Base-by-base conservation (phyloP, 1,140 invertebrate species). In the Pseudomyrmex pallidus region DNA sequence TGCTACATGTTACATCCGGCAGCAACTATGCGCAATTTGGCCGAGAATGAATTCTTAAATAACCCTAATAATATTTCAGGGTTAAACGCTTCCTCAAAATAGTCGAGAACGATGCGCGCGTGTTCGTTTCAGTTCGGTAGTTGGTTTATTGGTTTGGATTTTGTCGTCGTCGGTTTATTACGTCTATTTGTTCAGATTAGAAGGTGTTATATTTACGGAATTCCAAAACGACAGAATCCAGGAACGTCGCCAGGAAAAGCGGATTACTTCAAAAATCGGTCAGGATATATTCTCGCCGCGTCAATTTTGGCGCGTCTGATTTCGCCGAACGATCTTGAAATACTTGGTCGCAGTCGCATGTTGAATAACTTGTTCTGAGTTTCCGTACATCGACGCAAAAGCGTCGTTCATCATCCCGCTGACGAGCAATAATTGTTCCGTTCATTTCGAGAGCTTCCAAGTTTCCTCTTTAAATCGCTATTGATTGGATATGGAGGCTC, bases 61-160 rank as follows among this genome's bases (percentile, higher is more conserved):
- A 25, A 0, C 15, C 66, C 66, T 72, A 72, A 80, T 72, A 70
- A 59, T 72, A 70, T 80, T 17, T 72, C 66, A 59, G 66, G 20
- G 20, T 70, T 80, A 70, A 80, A 70, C 59, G 59, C 20, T 8
- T 59, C n/a, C 54, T 61, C 15, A 54, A 80, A 80, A 80, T 72
- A 80, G 64, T 52, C 20, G 44, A 52, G 54, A 57, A 50, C 48
- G 22, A 78, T 12, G 74, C 63, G 44, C 17, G 63, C 50, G 35
- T 35, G 35, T 10, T 20, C 20, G 35, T 48, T 48, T 25, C 35
- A 35, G 4, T 35, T 35, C 35, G 35, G n/a, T 35, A 35, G 35
- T 35, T 35, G 35, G 35, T 35, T 35, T 35, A 35, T 35, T 35
- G 4, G 35, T 35, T 35, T 35, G 35, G 66, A 56, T 7, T 68